Conservation (phyloP, 2,113 vertebrate genomes). For the Channa maculata region DNA sequence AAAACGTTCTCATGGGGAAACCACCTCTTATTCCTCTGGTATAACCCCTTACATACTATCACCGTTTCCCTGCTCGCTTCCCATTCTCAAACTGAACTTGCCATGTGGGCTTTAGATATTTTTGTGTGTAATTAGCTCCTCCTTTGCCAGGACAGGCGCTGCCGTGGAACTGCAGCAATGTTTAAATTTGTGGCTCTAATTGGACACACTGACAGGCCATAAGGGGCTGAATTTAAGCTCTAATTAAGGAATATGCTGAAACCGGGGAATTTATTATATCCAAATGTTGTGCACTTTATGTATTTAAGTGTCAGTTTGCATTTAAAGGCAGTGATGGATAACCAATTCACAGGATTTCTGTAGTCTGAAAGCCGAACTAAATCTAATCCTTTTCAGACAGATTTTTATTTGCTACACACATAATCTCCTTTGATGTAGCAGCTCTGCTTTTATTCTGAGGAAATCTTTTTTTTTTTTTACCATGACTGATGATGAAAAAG, state of each 20-base stretch:
- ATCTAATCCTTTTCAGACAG: constrained; percentile 57
- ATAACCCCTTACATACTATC: not conserved
- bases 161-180: constrained; percentile 2
- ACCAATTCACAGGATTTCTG: constrained; percentile 8
- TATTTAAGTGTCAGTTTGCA: constrained; percentile 1
- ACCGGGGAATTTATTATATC: not conserved
- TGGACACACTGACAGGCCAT: constrained; percentile 35
- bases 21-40: constrained; percentile 14
- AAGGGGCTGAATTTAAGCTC: constrained; percentile 32
- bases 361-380: constrained; percentile 34
- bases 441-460: constrained; percentile 14
- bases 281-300: not conserved
- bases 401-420: constrained; percentile 48
- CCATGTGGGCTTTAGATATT: constrained; percentile 22
- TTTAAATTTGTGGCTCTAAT: constrained; percentile 26
- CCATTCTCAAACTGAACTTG: not conserved
- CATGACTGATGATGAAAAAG: constrained; percentile 35
- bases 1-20: constrained; percentile 47
- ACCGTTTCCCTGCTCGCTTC: not conserved
- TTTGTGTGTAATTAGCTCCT: constrained; percentile 44
- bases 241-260: constrained; percentile 16
- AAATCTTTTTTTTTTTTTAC: constrained; percentile 10
- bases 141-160: constrained; percentile 16
- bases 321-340: constrained; percentile 22
- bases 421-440: constrained; percentile 54